phyloP scores from a whole-genome alignment of 2,888 invertebrate genomes.

The Lymantria dispar region DNA sequence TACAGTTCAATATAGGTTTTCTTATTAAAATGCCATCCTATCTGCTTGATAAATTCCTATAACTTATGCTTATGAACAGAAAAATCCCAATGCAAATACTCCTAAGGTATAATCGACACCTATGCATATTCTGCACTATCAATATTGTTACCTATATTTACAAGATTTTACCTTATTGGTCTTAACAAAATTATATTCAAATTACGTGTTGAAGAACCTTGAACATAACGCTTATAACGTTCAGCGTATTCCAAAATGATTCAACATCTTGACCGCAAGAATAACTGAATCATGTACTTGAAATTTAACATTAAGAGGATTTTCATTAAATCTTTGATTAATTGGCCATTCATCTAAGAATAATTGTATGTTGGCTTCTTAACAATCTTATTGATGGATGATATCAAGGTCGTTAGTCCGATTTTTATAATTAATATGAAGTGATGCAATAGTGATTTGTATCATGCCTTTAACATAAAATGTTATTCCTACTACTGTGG shows the following conservation, averaged over 20 bases:
- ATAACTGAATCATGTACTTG: constrained; percentile 36
- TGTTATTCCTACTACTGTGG: no score
- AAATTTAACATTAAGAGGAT: constrained; percentile 44
- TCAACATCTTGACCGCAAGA: constrained; percentile 21
- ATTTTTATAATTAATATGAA: constrained; percentile 35
- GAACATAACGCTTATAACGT: constrained; percentile 3
- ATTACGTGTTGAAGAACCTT: constrained; percentile 22
- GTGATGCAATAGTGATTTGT: not conserved
- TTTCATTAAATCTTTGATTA: constrained; percentile 51
- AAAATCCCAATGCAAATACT: no score
- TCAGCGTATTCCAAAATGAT: constrained; percentile 20
- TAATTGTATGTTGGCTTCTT: constrained; percentile 44
- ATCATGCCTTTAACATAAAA: no score
- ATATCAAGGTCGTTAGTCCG: constrained; percentile 35
- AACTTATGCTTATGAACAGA: no score
- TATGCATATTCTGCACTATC: no score
- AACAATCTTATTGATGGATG: constrained; percentile 35
- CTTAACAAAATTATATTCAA: constrained; percentile 9
- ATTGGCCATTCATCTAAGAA: constrained; percentile 45
- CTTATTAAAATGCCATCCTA: no score
- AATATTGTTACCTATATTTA: not conserved
- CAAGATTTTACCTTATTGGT: not conserved
- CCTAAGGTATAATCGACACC: no score
- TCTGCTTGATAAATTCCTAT: no score
- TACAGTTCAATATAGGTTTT: no score